Percentiles rank a stretch among this genome's conserved stretches.
Conservation (phyloP, 2,888 invertebrate genomes). For the Apodemia duryi region DNA sequence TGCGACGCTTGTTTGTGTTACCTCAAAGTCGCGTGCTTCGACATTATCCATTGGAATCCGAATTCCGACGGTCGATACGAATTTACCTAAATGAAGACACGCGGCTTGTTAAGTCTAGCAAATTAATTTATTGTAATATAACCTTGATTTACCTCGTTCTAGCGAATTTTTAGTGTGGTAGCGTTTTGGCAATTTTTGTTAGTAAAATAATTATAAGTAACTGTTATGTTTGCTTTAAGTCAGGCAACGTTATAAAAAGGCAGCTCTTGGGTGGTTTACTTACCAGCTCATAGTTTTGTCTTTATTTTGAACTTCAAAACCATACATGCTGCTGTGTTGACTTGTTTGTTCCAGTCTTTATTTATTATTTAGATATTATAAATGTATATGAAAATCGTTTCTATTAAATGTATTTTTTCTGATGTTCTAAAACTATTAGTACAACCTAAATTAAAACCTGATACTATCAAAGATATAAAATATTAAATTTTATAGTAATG, state of each 20-base stretch:
- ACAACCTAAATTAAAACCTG: too few species aligned
- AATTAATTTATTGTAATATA: slow-evolving; percentile 55
- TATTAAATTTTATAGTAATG: too few species aligned
- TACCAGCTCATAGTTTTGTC: not conserved
- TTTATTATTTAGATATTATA: too few species aligned
- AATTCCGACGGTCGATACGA: slow-evolving; percentile 50
- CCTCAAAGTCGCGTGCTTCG: slow-evolving; percentile 46
- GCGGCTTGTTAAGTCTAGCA: slow-evolving; percentile 52
- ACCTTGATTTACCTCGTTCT: slow-evolving; percentile 54
- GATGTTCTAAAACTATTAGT: too few species aligned
- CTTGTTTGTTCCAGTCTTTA: not conserved
- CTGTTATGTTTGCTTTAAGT: slow-evolving; percentile 67
- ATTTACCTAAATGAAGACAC: slow-evolving; percentile 53
- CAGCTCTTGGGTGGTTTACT: not conserved
- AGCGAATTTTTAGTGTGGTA: slow-evolving; percentile 75
- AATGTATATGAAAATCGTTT: too few species aligned
- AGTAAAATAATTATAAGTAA: slow-evolving; percentile 55
- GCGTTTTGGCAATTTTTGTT: slow-evolving; percentile 63
- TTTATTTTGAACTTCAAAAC: not conserved
- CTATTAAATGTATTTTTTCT: too few species aligned
- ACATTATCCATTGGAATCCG: slow-evolving; percentile 39
- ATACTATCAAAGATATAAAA: too few species aligned
- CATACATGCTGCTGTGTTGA: slow-evolving; percentile 15
- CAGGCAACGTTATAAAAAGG: slow-evolving; percentile 15
- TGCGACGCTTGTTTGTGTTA: slow-evolving; percentile 51